Base-by-base conservation (phyloP, 2,797 vertebrate genomes). In the Cuculus canorus region DNA sequence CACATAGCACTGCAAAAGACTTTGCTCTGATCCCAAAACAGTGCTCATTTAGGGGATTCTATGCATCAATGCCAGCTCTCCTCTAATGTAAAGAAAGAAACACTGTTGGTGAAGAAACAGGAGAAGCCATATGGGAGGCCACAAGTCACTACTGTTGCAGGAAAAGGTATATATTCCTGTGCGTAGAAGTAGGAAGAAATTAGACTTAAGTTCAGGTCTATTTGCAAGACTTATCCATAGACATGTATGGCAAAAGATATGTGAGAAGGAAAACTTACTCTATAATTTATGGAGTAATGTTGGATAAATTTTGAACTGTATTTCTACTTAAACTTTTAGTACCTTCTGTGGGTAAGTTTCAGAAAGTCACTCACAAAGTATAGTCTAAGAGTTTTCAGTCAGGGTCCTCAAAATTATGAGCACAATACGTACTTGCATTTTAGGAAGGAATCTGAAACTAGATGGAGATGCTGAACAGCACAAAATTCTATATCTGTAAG, bases 131-230 rank as follows among this genome's bases (percentile, higher is more conserved):
- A 22, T 25, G 41, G 25, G 18, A 47, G 23, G 11, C 21, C 12
- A 35, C 1, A 5, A 78, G 32, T 27, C 28, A 25, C 14, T 79
- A 33, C 10, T 61, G 3, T 47, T 56, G 24, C 24, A 59, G 21
- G 4, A 77, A 17, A 11, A 63, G 0, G 0, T 27, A 56, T 3
- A 7, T 11, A n/a, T 39, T 39, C 39, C 4, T 86, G n/a, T 77
- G 7, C 35, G 71, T 48, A 47, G 30, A 75, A 60, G 17, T 39
- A 64, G 14, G 28, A 64, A 32, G 10, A 43, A 68, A 73, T 3
- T 5, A 70, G n/a, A 63, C 17, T 56, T 64, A 39, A 76, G 56
- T 71, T 35, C 18, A 61, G 11, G 47, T 78, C 14, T 54, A 9
- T 65, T 73, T 72, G 11, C 27, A 30, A 8, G 22, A 68, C 17